Base-by-base conservation (phyloP, 2,113 vertebrate genomes). In the Rhynchopsitta pachyrhyncha region DNA sequence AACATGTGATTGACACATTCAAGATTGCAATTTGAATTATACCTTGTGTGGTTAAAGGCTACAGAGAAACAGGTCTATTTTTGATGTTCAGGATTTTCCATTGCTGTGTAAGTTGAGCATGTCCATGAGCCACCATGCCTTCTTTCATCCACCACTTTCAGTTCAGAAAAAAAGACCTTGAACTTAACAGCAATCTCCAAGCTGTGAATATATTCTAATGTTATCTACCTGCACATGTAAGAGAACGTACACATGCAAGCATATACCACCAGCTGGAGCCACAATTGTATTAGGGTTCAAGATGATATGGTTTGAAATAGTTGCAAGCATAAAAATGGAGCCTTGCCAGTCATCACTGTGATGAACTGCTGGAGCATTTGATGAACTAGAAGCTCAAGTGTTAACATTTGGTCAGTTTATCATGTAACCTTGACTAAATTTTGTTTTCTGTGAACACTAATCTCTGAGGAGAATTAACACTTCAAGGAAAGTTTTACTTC, bases 181-280 rank as follows among this genome's bases (percentile, higher is more conserved):
- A 88, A 70, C 28, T 73, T 73, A 90, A 74, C 8, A 69, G 10
- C 18, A 67, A 49, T 31, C n/a, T 80, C 31, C 28, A 76, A 74
- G 27, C 12, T 82, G 17, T 44, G 44, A 73, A 9, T 47, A 46
- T 75, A 63, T 67, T 75, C 6, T n/a, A 59, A 53, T 9, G 7
- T 8, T 59, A 23, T 47, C 16, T 74, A 29, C 10, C 27, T 2
- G 5, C 10, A 24, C 1, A 0, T 13, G 4, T 6, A 2, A 2
- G 1, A 49, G 33, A 69, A 67, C 14, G 70, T 25, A 64, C 11
- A 37, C 28, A 35, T 20, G 12, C 23, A 71, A 42, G 20, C 11
- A 37, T 4, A 13, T 17, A 25, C 6, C 4, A 1, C 0, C 1
- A 9, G 14, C 6, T 71, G 25, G 7, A 78, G 7, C 3, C 9